phyloP scores from a whole-genome alignment of 2,888 invertebrate species.

The Cheiracanthium punctorium region DNA sequence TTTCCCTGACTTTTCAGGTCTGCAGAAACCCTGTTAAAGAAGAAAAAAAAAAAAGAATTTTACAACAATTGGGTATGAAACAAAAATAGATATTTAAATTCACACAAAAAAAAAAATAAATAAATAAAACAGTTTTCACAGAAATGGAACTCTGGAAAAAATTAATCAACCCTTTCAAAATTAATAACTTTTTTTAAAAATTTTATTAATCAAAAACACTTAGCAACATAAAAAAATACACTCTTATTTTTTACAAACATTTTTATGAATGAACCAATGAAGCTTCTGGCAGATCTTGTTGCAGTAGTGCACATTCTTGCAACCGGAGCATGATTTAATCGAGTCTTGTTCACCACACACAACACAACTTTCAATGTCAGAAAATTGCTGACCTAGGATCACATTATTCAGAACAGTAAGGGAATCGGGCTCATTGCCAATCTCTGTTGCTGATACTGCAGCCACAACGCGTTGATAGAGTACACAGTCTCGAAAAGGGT shows the following conservation, averaged over 20 bases:
- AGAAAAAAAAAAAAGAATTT: no score
- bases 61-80: no score
- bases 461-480: constrained; percentile 84
- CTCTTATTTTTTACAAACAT: constrained; percentile 56
- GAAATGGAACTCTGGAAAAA: no score
- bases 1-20: no score
- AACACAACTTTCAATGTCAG: constrained; percentile 78
- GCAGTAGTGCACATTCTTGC: constrained; percentile 95
- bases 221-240: no score
- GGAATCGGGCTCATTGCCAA: constrained; percentile 85
- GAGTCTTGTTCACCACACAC: constrained; percentile 93
- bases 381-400: constrained; percentile 87
- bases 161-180: no score
- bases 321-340: constrained; percentile 94
- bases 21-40: no score
- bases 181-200: no score
- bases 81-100: no score
- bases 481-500: constrained; percentile 91
- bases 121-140: no score
- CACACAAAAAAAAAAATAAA: no score
- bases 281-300: constrained; percentile 94
- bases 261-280: constrained; percentile 80
- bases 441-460: constrained; percentile 77
- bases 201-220: no score
- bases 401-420: constrained; percentile 84